Percentiles rank a stretch among this genome's conserved stretches.
These are phyloP conservation scores for Aphodius granarius DNA, from an alignment of 2,888 invertebrate genomes.

Conservation along the genomic window DNA sequence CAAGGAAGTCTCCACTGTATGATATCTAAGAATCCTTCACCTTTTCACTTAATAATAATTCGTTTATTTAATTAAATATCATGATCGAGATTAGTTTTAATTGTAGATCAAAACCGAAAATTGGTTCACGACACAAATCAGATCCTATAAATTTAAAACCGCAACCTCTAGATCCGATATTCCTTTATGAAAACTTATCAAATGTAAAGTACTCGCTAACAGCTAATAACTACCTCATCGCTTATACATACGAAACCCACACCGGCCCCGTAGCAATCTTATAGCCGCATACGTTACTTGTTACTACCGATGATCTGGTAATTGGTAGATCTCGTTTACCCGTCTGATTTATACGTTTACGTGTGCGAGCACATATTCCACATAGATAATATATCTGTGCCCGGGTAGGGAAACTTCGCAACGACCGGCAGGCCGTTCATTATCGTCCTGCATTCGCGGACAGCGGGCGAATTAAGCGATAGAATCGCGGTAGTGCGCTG, in stretches of 20 bases:
- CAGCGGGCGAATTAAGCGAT: conserved; percentile 19
- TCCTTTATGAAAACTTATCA: not conserved
- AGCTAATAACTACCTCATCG: not conserved
- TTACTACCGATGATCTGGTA: not conserved
- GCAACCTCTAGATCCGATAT: not conserved
- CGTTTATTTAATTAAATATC: too few relatives aligned
- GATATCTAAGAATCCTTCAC: too few relatives aligned
- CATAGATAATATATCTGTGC: conserved; percentile 7
- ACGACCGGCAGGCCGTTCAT: conserved; percentile 9
- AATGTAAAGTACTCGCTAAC: not conserved
- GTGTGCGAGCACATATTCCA: conserved; percentile 1
- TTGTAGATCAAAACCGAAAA: too few relatives aligned
- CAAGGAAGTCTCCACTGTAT: too few relatives aligned
- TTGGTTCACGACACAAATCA: not conserved
- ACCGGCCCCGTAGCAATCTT: not conserved
- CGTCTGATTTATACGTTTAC: conserved; percentile 8
- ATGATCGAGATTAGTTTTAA: too few relatives aligned
- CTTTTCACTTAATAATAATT: too few relatives aligned
- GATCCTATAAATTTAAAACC: not conserved
- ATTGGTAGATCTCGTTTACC: not conserved
- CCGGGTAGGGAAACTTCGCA: not conserved
- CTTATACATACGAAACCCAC: not conserved
- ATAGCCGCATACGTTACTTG: not conserved
- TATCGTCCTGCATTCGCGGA: conserved; percentile 18
- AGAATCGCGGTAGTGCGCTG: conserved; percentile 23